A percentile compares a stretch with the other conserved stretches of the same genome.
Evolutionary conservation across 2,113 vertebrate genomes (phyloP).

Genomic region (Mirounga angustirostris): DNA sequence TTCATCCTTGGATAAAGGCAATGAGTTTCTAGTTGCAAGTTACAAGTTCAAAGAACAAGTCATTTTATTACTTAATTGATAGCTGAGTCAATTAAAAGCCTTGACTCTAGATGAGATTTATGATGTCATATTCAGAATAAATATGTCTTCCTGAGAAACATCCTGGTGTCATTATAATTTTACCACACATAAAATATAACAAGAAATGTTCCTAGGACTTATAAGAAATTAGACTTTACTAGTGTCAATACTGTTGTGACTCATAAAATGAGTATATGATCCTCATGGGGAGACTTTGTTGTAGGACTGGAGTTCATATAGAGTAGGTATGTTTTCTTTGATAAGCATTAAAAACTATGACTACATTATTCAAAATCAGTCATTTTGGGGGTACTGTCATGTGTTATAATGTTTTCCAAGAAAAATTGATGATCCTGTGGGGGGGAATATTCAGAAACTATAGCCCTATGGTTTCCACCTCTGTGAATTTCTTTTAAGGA

Average conservation of each 20-base stretch:
- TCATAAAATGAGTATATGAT: slow-evolving; percentile 53
- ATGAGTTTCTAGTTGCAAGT: slow-evolving; percentile 15
- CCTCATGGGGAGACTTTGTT: not conserved
- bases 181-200: slow-evolving; percentile 73
- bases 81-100: slow-evolving; percentile 71
- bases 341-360: not conserved
- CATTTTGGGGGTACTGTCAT: not conserved
- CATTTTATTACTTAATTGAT: slow-evolving; percentile 68
- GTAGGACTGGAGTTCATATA: not conserved
- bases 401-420: slow-evolving; percentile 19
- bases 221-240: slow-evolving; percentile 75
- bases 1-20: not conserved
- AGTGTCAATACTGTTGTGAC: slow-evolving; percentile 59
- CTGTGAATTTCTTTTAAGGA: slow-evolving; percentile 25
- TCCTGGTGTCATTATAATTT: slow-evolving; percentile 44
- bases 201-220: slow-evolving; percentile 49
- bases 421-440: not conserved
- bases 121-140: slow-evolving; percentile 38
- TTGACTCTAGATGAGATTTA: slow-evolving; percentile 50
- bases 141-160: slow-evolving; percentile 40
- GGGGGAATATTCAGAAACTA: not conserved
- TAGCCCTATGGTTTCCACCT: not conserved
- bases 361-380: not conserved
- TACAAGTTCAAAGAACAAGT: slow-evolving; percentile 51
- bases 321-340: not conserved